These are phyloP conservation scores for Lithobates pipiens DNA, from an alignment of 2,797 vertebrate species.

Conservation along the genomic window DNA sequence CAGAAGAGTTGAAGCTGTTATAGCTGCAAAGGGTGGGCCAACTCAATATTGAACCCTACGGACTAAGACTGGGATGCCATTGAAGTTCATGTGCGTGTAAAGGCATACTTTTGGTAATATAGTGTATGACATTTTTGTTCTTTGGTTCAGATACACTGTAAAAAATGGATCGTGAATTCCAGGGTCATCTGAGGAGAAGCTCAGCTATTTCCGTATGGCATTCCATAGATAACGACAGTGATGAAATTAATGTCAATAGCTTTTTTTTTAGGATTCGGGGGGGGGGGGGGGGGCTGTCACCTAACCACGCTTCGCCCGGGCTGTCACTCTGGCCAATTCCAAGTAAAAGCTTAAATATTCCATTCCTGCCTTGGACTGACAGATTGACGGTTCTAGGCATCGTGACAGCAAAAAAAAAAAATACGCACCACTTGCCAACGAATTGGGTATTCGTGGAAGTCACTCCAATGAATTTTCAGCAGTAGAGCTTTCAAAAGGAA, in stretches of 20 bases:
- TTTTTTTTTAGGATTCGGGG: conserved; percentile 51
- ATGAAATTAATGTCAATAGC: conserved; percentile 66
- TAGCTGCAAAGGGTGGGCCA: no score
- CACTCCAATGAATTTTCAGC: conserved; percentile 50
- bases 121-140: no score
- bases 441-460: conserved; percentile 44
- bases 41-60: no score
- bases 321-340: conserved; percentile 65
- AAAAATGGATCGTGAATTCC: conserved; percentile 29
- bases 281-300: conserved; percentile 65
- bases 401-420: conserved; percentile 49
- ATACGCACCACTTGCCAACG: conserved; percentile 31
- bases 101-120: no score
- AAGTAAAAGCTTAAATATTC: conserved; percentile 68
- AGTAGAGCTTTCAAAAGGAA: conserved; percentile 45
- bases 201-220: neutral
- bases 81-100: no score
- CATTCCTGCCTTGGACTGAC: conserved; percentile 60
- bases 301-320: conserved; percentile 61
- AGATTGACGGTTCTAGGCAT: conserved; percentile 53
- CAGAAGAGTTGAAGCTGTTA: no score
- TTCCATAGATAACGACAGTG: conserved; percentile 19
- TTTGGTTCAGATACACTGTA: no score
- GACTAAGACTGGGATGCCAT: no score
- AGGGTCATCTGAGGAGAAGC: neutral